Evolutionary conservation across 2,888 invertebrate genomes (phyloP).

Genomic region (Clistopyga incitator): DNA sequence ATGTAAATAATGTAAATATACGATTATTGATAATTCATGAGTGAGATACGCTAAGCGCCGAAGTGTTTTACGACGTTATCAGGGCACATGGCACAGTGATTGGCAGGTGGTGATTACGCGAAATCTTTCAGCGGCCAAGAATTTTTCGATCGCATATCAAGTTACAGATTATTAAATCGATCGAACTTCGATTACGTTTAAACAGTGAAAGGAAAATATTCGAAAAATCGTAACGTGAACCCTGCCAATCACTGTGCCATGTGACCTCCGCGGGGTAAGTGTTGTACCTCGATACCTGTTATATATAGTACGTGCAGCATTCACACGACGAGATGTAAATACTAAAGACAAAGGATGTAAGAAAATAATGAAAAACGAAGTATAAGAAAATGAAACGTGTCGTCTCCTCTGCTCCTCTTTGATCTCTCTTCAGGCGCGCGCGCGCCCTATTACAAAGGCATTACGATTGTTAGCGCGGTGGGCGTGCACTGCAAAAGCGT

Average conservation of each 20-base stretch:
- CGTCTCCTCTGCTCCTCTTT: slow-evolving; percentile 28
- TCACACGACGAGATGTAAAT: slow-evolving; percentile 61
- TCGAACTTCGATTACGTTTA: not conserved
- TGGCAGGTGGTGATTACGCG: not conserved
- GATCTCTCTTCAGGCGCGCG: slow-evolving; percentile 17
- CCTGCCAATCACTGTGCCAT: slow-evolving; percentile 38
- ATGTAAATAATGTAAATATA: slow-evolving; percentile 81
- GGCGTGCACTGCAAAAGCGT: not conserved
- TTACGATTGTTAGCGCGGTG: not conserved
- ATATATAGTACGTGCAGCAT: slow-evolving; percentile 48
- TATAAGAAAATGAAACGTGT: slow-evolving; percentile 14
- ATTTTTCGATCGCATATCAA: not conserved
- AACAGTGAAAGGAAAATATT: not conserved
- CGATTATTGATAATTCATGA: slow-evolving; percentile 27
- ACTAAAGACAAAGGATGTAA: slow-evolving; percentile 34
- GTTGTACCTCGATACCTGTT: slow-evolving; percentile 61
- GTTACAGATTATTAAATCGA: not conserved
- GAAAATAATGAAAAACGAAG: slow-evolving; percentile 25
- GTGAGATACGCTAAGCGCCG: slow-evolving; percentile 50
- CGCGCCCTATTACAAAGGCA: not conserved
- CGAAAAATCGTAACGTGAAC: not conserved
- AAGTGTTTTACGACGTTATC: slow-evolving; percentile 29
- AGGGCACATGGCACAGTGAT: slow-evolving; percentile 37
- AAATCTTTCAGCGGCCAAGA: not conserved
- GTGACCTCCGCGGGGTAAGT: slow-evolving; percentile 20